Percentiles rank a stretch among this genome's conserved stretches.
Conservation (phyloP, 2,113 vertebrate genomes). For the Recurvirostra avosetta region DNA sequence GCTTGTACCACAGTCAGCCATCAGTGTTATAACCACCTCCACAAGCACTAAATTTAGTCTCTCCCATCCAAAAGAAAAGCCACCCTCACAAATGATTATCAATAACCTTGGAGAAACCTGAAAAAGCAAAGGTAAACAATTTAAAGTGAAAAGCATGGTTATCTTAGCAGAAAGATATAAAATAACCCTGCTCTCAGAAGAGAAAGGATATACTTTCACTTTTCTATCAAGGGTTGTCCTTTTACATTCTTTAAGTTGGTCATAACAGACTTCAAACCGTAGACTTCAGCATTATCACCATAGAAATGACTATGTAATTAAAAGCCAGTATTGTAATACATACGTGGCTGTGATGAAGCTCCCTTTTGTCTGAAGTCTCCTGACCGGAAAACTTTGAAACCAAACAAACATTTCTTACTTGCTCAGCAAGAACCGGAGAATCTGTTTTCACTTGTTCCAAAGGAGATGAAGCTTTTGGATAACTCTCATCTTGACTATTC, state of each 20-base stretch:
- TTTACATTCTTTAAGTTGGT: not conserved
- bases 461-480: slow-evolving; percentile 67
- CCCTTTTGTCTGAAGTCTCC: slow-evolving; percentile 41
- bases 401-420: slow-evolving; percentile 70
- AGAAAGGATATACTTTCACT: not conserved
- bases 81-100: not conserved
- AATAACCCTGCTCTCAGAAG: not conserved
- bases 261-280: not conserved
- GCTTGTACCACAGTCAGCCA: not conserved
- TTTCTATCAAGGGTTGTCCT: not conserved
- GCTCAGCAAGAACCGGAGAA: slow-evolving; percentile 64
- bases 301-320: not conserved
- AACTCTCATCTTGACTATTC: slow-evolving; percentile 62
- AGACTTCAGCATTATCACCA: not conserved
- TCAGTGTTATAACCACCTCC: not conserved
- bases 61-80: not conserved
- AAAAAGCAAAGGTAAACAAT: not conserved
- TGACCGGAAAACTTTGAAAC: slow-evolving; percentile 39
- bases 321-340: slow-evolving; percentile 9
- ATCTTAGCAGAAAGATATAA: not conserved
- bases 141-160: not conserved
- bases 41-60: not conserved
- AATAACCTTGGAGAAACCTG: not conserved
- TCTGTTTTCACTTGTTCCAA: slow-evolving; percentile 70
- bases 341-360: slow-evolving; percentile 34